phyloP scores from a whole-genome alignment of 35 echinoderm and acorn worm species.

The Lytechinus pictus region DNA sequence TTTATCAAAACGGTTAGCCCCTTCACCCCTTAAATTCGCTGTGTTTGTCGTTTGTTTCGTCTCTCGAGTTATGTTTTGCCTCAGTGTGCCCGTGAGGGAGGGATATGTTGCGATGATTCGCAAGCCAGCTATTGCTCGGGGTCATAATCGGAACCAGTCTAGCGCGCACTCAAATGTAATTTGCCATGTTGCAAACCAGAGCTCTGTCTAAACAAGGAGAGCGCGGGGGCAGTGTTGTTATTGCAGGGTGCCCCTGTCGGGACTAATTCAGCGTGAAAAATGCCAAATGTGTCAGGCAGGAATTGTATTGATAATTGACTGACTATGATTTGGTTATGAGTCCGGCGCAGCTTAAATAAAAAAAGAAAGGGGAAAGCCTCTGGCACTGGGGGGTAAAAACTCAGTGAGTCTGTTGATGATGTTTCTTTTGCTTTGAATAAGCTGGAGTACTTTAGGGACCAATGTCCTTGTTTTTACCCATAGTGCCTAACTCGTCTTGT shows the following conservation, averaged over 20 bases:
- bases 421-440: constrained; percentile 43
- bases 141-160: constrained; percentile 43
- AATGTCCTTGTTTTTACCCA: constrained; percentile 21
- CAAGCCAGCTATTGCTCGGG: neutral
- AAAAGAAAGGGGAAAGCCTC: neutral
- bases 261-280: constrained; percentile 56
- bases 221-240: constrained; percentile 57
- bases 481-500: constrained; percentile 35
- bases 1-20: constrained; percentile 12
- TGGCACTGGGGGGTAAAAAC: neutral
- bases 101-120: constrained; percentile 23
- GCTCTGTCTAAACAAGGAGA: constrained; percentile 48
- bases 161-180: constrained; percentile 54
- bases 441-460: constrained; percentile 40
- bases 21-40: neutral
- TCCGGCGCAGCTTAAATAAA: constrained; percentile 39
- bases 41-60: constrained; percentile 14
- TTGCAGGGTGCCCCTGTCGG: constrained; percentile 54
- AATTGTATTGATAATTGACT: constrained; percentile 57
- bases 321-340: constrained; percentile 49
- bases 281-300: constrained; percentile 54
- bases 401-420: neutral
- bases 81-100: neutral
- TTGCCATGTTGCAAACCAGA: constrained; percentile 53
- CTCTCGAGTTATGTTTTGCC: constrained; percentile 28